Conservation (phyloP, 2,888 invertebrate species). For the Endomychus coccineus region DNA sequence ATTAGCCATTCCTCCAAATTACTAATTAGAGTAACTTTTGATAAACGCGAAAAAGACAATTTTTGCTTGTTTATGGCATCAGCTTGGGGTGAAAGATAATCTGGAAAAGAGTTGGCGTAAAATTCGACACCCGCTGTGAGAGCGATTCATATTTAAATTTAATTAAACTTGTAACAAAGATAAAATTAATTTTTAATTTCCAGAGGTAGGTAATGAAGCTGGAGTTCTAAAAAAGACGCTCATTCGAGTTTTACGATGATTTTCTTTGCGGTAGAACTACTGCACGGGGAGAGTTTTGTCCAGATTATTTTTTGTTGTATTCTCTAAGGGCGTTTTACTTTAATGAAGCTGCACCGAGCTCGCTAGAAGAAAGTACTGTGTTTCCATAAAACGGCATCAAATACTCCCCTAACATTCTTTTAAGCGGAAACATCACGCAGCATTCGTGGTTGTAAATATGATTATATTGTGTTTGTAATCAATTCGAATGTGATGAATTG, state of each 20-base stretch:
- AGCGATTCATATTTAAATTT: slow-evolving; percentile 40
- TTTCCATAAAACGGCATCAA: too few species aligned
- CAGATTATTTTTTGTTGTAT: slow-evolving; percentile 43
- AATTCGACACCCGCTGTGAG: slow-evolving; percentile 37
- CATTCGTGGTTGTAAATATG: too few species aligned
- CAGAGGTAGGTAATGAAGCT: slow-evolving; percentile 34
- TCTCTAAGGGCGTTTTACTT: slow-evolving; percentile 41
- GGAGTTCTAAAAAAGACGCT: slow-evolving; percentile 34
- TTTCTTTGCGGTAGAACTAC: slow-evolving; percentile 33
- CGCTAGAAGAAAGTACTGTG: slow-evolving; percentile 15
- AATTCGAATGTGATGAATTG: too few species aligned
- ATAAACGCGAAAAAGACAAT: too few species aligned
- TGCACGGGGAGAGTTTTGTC: slow-evolving; percentile 37
- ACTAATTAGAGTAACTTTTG: too few species aligned
- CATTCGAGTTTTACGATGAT: slow-evolving; percentile 34
- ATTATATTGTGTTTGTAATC: too few species aligned
- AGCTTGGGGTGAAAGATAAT: slow-evolving; percentile 8
- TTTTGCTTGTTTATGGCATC: too few species aligned
- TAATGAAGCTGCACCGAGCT: slow-evolving; percentile 41
- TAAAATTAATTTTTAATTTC: slow-evolving; percentile 47
- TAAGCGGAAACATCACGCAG: too few species aligned
- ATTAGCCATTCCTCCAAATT: too few species aligned
- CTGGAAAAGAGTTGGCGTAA: slow-evolving; percentile 21
- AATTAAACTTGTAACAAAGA: slow-evolving; percentile 44
- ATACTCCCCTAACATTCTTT: too few species aligned